Conservation (phyloP, 2,888 invertebrate genomes). For the Chrysina gloriosa region DNA sequence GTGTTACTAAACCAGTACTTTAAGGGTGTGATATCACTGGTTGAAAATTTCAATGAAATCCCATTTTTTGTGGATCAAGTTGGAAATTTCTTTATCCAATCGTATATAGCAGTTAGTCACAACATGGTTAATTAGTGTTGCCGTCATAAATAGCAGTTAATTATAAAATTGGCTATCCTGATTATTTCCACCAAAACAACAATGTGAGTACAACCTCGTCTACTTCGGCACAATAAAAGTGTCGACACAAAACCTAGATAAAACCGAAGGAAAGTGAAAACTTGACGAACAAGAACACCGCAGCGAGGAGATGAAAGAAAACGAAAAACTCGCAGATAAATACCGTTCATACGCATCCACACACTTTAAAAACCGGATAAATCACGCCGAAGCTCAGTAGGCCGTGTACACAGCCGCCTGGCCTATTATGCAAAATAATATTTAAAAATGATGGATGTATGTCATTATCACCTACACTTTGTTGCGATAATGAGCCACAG, state of each 20-base stretch:
- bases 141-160: no score
- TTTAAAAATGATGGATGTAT: constrained; percentile 39
- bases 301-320: constrained; percentile 11
- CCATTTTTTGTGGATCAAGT: no score
- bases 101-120: no score
- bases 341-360: constrained; percentile 12
- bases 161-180: no score
- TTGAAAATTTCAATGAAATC: no score
- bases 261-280: constrained; percentile 29
- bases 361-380: constrained; percentile 34
- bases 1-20: no score
- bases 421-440: constrained; percentile 38
- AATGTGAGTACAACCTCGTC: no score
- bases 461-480: constrained; percentile 40
- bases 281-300: neutral
- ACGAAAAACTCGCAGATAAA: neutral
- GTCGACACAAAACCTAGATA: neutral
- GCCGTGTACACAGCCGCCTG: constrained; percentile 33
- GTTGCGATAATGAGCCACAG: constrained; percentile 38
- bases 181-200: no score
- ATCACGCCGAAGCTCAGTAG: constrained; percentile 36
- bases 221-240: no score
- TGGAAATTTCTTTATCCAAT: no score
- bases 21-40: no score
- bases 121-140: no score